These are phyloP conservation scores for Xestobium rufovillosum DNA, from an alignment of 2,888 invertebrate species.

Conservation along the genomic window DNA sequence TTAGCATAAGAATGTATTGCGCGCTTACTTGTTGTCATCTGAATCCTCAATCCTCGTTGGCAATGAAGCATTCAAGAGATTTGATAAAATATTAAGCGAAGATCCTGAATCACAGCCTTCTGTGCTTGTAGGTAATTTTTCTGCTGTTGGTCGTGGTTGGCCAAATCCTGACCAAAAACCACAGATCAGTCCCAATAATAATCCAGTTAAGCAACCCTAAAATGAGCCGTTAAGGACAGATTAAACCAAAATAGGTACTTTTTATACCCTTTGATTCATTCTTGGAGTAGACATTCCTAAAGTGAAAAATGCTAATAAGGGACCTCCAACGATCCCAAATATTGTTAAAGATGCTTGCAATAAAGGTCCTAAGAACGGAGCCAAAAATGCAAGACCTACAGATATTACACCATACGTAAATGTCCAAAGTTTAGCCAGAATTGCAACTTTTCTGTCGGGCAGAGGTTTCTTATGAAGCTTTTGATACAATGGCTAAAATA, in stretches of 20 bases:
- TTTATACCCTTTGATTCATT: conserved; percentile 59
- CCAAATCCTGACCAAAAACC: conserved; percentile 78
- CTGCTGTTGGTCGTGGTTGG: conserved; percentile 54
- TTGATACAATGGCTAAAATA: no score
- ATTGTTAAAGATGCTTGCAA: conserved; percentile 74
- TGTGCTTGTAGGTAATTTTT: conserved; percentile 47
- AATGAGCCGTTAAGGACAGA: no score
- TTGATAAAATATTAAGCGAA: no score
- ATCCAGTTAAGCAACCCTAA: conserved; percentile 58
- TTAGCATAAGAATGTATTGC: no score
- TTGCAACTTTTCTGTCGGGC: conserved; percentile 23
- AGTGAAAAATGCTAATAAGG: conserved; percentile 73
- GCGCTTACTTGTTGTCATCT: no score
- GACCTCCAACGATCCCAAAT: conserved; percentile 78
- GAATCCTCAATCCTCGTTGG: no score
- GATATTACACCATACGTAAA: conserved; percentile 64
- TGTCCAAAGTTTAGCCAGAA: conserved; percentile 59
- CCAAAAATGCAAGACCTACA: conserved; percentile 69
- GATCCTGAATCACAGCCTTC: no score
- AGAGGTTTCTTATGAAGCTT: no score
- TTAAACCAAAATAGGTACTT: no score
- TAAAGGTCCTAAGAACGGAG: conserved; percentile 72
- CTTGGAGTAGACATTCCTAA: conserved; percentile 70
- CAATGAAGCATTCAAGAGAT: no score
- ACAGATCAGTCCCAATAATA: conserved; percentile 53